These are phyloP conservation scores for Torymus aiolomorphi DNA, from an alignment of 2,888 invertebrate species.

Conservation along the genomic window DNA sequence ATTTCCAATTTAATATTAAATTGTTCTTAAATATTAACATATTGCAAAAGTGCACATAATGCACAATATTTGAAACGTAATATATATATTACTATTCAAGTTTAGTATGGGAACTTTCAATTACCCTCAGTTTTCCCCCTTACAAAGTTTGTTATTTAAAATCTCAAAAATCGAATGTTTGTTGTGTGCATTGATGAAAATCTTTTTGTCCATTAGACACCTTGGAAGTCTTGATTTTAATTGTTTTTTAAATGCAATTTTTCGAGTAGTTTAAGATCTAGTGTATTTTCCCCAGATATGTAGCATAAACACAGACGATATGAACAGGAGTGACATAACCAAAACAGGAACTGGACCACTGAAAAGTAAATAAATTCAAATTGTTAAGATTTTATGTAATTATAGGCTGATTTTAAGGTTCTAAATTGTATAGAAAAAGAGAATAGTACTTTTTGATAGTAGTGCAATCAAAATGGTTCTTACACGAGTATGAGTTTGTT, in stretches of 20 bases:
- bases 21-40: slow-evolving; percentile 46
- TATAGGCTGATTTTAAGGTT: slow-evolving; percentile 58
- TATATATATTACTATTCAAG: slow-evolving; percentile 31
- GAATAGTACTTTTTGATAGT: no score
- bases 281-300: slow-evolving; percentile 99
- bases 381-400: no score
- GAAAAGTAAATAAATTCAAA: slow-evolving; percentile 73
- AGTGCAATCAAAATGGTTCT: no score
- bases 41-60: slow-evolving; percentile 33
- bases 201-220: slow-evolving; percentile 40
- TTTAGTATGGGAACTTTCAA: no score
- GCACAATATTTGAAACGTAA: slow-evolving; percentile 24
- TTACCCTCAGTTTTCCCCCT: slow-evolving; percentile 5
- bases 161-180: slow-evolving; percentile 34
- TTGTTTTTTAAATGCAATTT: slow-evolving; percentile 30
- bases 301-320: slow-evolving; percentile 99
- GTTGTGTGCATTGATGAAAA: slow-evolving; percentile 15
- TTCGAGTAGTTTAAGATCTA: slow-evolving; percentile 79
- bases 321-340: slow-evolving; percentile 99
- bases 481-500: no score
- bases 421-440: background rate
- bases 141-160: slow-evolving; percentile 39
- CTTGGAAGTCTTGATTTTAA: slow-evolving; percentile 35
- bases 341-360: slow-evolving; percentile 99
- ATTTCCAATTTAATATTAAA: slow-evolving; percentile 37